Percentiles rank a stretch among this genome's conserved stretches.
These are phyloP conservation scores for Rhinogobius similis DNA, from an alignment of 2,113 vertebrate species.

Conservation along the genomic window DNA sequence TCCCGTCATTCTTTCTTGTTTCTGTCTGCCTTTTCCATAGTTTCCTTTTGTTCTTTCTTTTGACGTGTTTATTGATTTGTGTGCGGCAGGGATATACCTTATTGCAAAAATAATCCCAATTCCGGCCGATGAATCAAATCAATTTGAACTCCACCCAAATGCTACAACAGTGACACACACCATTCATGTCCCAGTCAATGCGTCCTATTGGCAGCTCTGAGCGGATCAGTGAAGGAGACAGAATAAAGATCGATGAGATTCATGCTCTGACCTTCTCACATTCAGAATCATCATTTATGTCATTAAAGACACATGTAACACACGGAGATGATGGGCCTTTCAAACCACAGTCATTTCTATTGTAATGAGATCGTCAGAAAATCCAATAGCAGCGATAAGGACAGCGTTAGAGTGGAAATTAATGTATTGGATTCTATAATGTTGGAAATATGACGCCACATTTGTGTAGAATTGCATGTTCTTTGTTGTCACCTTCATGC, in stretches of 20 bases:
- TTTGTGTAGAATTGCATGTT: no score
- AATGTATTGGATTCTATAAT: neutral
- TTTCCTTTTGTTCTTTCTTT: neutral
- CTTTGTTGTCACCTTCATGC: no score
- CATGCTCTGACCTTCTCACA: conserved; percentile 35
- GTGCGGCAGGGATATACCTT: neutral
- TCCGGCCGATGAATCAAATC: neutral
- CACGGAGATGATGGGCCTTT: neutral
- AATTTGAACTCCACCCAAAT: neutral
- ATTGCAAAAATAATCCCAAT: neutral
- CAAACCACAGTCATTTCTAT: conserved; percentile 1
- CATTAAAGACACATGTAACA: conserved; percentile 15
- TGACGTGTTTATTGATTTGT: neutral
- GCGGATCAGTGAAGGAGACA: conserved; percentile 10
- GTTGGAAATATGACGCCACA: neutral
- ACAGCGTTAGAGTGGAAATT: neutral
- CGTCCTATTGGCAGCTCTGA: conserved; percentile 8
- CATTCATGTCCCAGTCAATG: neutral
- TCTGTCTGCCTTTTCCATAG: neutral
- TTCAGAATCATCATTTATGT: conserved; percentile 15
- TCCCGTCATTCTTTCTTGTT: neutral
- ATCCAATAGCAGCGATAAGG: neutral
- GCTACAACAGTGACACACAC: neutral
- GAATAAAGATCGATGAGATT: conserved; percentile 2
- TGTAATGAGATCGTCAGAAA: conserved; percentile 14